These are phyloP conservation scores for Artibeus lituratus DNA, from an alignment of 2,797 vertebrate species.

Conservation along the genomic window DNA sequence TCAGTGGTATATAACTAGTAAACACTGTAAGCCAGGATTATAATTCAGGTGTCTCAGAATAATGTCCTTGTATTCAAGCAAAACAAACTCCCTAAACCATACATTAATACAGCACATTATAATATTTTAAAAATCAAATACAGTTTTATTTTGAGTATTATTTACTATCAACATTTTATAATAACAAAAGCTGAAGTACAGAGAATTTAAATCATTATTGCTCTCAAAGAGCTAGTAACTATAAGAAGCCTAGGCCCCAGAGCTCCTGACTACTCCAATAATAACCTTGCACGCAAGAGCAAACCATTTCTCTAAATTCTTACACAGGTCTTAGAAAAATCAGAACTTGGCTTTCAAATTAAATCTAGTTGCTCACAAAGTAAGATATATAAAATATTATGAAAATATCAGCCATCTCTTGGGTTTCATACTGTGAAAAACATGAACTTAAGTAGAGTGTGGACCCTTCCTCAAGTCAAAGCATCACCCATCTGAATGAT, in stretches of 20 bases:
- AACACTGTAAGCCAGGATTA: not conserved
- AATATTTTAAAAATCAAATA: slow-evolving; percentile 42
- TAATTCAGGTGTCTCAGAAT: not conserved
- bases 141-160: not conserved
- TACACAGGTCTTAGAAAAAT: not conserved
- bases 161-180: slow-evolving; percentile 16
- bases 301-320: slow-evolving; percentile 27
- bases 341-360: not conserved
- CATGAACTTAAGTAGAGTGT: not conserved
- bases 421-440: not conserved
- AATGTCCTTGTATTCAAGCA: slow-evolving; percentile 31
- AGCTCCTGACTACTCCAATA: not conserved
- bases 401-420: not conserved
- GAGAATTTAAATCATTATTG: slow-evolving; percentile 8
- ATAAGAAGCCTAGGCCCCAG: not conserved
- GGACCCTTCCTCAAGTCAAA: not conserved
- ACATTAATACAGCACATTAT: not conserved
- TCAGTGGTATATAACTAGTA: not conserved
- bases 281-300: not conserved
- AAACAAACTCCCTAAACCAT: not conserved
- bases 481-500: not conserved
- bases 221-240: not conserved
- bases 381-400: slow-evolving; percentile 1
- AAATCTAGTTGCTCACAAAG: slow-evolving; percentile 29
- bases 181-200: not conserved